Conservation (phyloP, 2,797 vertebrate genomes). For the Octomys mimax region DNA sequence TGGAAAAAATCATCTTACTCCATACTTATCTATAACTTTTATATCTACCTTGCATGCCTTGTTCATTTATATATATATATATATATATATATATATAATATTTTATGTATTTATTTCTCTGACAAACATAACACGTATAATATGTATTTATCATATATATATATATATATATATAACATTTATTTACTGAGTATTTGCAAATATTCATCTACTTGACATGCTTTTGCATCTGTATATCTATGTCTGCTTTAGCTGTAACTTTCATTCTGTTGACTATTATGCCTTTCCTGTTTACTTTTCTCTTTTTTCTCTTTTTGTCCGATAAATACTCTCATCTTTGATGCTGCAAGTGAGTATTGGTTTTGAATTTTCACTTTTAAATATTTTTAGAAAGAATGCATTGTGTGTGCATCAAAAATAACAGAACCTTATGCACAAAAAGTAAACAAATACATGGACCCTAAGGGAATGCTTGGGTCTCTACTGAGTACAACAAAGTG, state of each 20-base stretch:
- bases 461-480: not conserved
- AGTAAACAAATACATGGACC: not conserved
- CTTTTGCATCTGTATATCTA: not conserved
- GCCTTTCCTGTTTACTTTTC: not conserved
- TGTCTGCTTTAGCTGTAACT: not conserved
- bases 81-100: not conserved
- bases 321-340: not conserved
- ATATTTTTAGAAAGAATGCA: not conserved
- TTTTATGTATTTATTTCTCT: not conserved
- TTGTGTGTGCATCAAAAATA: not conserved
- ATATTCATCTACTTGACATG: not conserved
- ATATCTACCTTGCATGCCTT: not conserved
- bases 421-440: not conserved
- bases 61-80: not conserved
- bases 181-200: not conserved
- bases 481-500: not conserved
- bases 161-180: not conserved
- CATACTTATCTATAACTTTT: not conserved
- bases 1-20: not conserved
- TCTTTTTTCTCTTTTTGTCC: not conserved
- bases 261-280: not conserved
- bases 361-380: not conserved
- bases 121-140: not conserved
- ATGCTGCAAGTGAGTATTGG: not conserved
- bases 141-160: too few relatives aligned